Evolutionary conservation across 2,113 vertebrate genomes (phyloP).

Genomic region (Accipiter virgatus): DNA sequence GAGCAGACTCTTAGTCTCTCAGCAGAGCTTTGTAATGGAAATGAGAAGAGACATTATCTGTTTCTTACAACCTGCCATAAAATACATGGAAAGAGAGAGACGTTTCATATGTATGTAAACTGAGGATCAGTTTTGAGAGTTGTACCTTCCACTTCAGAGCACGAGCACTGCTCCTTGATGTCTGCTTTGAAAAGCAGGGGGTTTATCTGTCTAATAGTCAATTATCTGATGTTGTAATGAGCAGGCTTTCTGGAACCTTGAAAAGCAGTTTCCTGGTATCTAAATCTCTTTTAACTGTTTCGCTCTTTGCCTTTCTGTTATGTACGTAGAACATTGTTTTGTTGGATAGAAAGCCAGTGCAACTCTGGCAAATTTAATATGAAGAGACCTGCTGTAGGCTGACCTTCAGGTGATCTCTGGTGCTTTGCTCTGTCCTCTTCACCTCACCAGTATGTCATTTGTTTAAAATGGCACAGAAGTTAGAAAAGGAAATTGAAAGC

Average conservation of each 20-base stretch:
- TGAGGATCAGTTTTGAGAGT: not conserved
- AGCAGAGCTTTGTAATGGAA: conserved; percentile 60
- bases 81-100: not conserved
- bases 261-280: conserved; percentile 7
- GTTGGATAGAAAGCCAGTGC: not conserved
- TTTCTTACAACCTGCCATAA: conserved; percentile 18
- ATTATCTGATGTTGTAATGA: conserved; percentile 29
- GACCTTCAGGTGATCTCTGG: conserved; percentile 27
- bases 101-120: conserved; percentile 31
- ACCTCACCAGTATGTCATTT: not conserved
- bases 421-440: conserved; percentile 27
- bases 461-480: conserved; percentile 30
- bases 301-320: not conserved
- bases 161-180: not conserved
- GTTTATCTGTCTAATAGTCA: conserved; percentile 15
- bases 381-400: conserved; percentile 6
- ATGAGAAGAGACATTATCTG: conserved; percentile 24
- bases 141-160: conserved; percentile 6
- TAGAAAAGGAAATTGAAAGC: conserved; percentile 34
- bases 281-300: not conserved
- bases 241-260: not conserved
- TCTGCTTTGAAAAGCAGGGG: conserved; percentile 27
- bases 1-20: not conserved
- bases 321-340: not conserved
- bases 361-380: not conserved